These are phyloP conservation scores for Mionectes olivaceus DNA, from an alignment of 2,797 vertebrate genomes.

Conservation along the genomic window DNA sequence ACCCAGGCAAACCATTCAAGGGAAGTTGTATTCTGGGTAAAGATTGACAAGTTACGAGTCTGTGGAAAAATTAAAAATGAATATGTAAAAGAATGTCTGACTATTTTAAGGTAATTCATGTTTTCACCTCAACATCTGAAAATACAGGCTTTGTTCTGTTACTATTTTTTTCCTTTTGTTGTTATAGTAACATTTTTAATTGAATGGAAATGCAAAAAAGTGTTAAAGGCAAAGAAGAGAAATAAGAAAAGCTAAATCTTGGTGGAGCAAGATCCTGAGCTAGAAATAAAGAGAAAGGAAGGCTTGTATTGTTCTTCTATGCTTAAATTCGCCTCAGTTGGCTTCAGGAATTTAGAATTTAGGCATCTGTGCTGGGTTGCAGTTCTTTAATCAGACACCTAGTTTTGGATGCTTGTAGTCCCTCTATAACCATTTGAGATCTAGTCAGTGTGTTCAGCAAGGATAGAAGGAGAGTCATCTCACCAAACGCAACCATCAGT, in stretches of 20 bases:
- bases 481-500: not conserved
- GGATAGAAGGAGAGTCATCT: not conserved
- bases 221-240: not conserved
- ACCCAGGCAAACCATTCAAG: not conserved
- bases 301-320: not conserved
- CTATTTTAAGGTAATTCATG: constrained; percentile 23
- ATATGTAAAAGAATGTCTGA: not conserved
- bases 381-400: not conserved
- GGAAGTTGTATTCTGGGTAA: not conserved
- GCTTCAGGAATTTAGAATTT: not conserved
- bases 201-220: not conserved
- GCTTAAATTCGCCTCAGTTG: not conserved
- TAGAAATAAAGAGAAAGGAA: not conserved
- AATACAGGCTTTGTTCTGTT: not conserved
- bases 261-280: not conserved
- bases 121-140: constrained; percentile 9
- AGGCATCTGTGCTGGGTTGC: not conserved
- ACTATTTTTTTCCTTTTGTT: not conserved
- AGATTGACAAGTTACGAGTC: not conserved
- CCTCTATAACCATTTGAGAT: not conserved
- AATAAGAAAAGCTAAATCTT: not conserved
- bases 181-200: not conserved
- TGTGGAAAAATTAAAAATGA: not conserved
- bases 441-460: not conserved
- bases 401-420: not conserved